Evolutionary conservation across 30 jellyfish, hydroid and myxozoan genomes (phyloP).

Genomic region (Hydractinia echinata): DNA sequence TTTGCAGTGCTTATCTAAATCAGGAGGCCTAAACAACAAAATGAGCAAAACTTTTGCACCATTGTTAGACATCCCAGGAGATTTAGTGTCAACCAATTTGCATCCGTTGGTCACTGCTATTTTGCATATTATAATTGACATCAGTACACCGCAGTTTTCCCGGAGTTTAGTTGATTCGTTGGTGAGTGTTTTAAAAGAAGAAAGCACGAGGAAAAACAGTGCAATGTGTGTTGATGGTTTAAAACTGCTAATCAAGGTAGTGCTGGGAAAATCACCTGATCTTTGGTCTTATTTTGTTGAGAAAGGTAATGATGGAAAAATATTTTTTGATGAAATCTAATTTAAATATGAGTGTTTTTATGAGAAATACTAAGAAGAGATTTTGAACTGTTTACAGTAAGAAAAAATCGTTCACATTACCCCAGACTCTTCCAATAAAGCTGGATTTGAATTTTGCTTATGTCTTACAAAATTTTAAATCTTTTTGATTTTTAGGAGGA

Average conservation of each 20-base stretch:
- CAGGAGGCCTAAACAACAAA: neutral
- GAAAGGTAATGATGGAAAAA: neutral
- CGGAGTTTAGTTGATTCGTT: slow-evolving; percentile 11
- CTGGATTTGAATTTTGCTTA: too few relatives aligned
- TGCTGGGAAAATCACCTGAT: neutral
- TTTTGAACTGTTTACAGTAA: too few relatives aligned
- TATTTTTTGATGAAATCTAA: too few relatives aligned
- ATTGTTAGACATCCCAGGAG: neutral
- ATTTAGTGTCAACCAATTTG: neutral
- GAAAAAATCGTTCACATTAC: too few relatives aligned
- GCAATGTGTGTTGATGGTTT: neutral
- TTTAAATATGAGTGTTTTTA: too few relatives aligned
- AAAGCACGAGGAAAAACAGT: neutral
- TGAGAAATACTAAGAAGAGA: too few relatives aligned
- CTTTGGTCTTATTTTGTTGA: slow-evolving; percentile 3
- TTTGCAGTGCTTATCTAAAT: neutral
- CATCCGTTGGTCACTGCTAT: slow-evolving; percentile 12
- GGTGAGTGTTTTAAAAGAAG: neutral
- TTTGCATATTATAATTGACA: neutral
- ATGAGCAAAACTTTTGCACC: neutral
- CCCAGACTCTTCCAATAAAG: too few relatives aligned
- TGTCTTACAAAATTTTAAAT: too few relatives aligned
- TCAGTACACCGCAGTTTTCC: neutral
- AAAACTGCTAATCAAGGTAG: neutral
- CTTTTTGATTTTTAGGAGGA: slow-evolving; percentile 6